Conservation (phyloP, 2,113 vertebrate species). For the Daubentonia madagascariensis region DNA sequence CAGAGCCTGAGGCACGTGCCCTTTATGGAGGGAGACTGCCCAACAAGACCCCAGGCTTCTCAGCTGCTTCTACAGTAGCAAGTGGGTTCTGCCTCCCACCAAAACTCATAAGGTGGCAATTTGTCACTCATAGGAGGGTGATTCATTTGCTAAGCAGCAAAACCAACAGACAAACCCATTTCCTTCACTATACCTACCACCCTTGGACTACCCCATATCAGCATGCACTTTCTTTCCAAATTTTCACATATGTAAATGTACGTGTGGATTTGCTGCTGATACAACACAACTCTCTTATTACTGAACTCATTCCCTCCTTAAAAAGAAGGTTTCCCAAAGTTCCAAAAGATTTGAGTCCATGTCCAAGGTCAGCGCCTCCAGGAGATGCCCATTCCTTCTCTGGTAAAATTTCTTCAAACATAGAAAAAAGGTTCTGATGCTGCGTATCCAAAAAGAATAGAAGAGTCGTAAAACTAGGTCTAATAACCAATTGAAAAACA, state of each 20-base stretch:
- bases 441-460: neutral
- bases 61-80: neutral
- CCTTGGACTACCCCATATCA: neutral
- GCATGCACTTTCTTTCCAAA: neutral
- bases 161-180: neutral
- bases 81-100: neutral
- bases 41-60: neutral
- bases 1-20: neutral
- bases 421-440: neutral
- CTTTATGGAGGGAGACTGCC: neutral
- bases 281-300: neutral
- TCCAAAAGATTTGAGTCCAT: neutral
- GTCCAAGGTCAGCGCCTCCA: neutral
- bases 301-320: neutral
- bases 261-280: neutral
- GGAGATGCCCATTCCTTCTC: neutral
- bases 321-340: neutral
- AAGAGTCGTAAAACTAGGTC: neutral
- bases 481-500: neutral
- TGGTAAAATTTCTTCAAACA: neutral
- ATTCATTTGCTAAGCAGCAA: neutral
- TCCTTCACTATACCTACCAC: neutral
- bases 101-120: neutral
- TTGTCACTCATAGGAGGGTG: neutral
- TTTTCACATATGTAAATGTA: neutral